These are phyloP conservation scores for Fregata magnificens DNA, from an alignment of 2,113 vertebrate species.

Conservation along the genomic window DNA sequence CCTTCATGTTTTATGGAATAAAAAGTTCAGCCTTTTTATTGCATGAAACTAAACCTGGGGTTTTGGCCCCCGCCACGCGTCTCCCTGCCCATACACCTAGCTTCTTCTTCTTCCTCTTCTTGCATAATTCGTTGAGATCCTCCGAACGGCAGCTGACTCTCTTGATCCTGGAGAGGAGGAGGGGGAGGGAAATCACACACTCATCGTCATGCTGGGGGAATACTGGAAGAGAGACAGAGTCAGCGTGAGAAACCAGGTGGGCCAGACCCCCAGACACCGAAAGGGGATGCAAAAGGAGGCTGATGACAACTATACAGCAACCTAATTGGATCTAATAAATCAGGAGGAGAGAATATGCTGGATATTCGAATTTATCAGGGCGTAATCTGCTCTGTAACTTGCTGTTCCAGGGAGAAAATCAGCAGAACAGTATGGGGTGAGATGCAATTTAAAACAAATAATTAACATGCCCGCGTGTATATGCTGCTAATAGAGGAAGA, in stretches of 20 bases:
- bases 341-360: neutral
- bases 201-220: conserved; percentile 99
- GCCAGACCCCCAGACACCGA: neutral
- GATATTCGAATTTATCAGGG: neutral
- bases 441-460: neutral
- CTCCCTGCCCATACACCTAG: conserved; percentile 87
- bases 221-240: conserved; percentile 82
- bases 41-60: conserved; percentile 85
- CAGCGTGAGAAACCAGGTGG: conserved; percentile 38
- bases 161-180: conserved; percentile 78
- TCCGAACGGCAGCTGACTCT: conserved; percentile 90
- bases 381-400: neutral
- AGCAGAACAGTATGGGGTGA: conserved; percentile 1
- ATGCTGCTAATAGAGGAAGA: neutral
- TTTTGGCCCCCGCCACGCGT: conserved; percentile 60
- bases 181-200: conserved; percentile 88
- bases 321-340: conserved; percentile 18
- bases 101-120: conserved; percentile 80
- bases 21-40: conserved; percentile 91
- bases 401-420: conserved; percentile 20
- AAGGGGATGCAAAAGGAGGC: neutral
- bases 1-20: conserved; percentile 94
- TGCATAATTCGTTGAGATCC: conserved; percentile 88
- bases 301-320: neutral
- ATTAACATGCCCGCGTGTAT: neutral